Base-by-base conservation (phyloP, 2,888 invertebrate genomes). In the Megastigmus dorsalis region DNA sequence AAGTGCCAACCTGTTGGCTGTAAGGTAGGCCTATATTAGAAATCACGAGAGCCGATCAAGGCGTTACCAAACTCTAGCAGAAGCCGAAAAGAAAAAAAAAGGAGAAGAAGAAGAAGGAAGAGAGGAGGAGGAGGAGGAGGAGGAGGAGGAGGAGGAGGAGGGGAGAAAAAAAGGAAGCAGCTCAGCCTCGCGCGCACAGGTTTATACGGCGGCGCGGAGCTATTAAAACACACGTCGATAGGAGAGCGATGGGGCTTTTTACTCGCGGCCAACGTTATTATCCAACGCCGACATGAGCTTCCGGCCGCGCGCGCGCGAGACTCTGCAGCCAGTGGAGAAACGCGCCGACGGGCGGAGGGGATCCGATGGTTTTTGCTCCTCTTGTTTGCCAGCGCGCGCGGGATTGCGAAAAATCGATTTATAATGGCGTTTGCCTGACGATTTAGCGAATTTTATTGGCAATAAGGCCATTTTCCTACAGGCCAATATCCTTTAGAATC, bases 1-100 rank as follows among this genome's bases (percentile, higher is more conserved):
- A 59, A 59, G 43, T 55, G 43, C 66, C 28, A 28, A 65, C 13
- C 33, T 15, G 41, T 13, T 38, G 33, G 43, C 18, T 10, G 9
- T 20, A 3, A n/a, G 13, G 23, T 28, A 15, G 10, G 54, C 43
- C n/a, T n/a, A n/a, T 55, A 45, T 45, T 65, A 63, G 57, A 71
- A 65, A 71, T 65, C 54, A 15, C 68, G 52, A 38, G 55, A 33
- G 55, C 33, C n/a, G 55, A 66, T 66, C 55, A 18, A 70, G 62
- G 62, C 62, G 62, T 70, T 70, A 63, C 70, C 62, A 7, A 68
- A 68, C 48, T 13, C 9, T 30, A 23, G 43, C 28, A 23, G n/a
- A n/a, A n/a, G n/a, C n/a, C n/a, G n/a, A n/a, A n/a, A n/a, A n/a
- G n/a, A 45, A 45, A 45, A 20, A 43, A 30, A 30, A 23, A 30